Base-by-base conservation (phyloP, 1,140 invertebrate species). In the Sycophaga agraensis region DNA sequence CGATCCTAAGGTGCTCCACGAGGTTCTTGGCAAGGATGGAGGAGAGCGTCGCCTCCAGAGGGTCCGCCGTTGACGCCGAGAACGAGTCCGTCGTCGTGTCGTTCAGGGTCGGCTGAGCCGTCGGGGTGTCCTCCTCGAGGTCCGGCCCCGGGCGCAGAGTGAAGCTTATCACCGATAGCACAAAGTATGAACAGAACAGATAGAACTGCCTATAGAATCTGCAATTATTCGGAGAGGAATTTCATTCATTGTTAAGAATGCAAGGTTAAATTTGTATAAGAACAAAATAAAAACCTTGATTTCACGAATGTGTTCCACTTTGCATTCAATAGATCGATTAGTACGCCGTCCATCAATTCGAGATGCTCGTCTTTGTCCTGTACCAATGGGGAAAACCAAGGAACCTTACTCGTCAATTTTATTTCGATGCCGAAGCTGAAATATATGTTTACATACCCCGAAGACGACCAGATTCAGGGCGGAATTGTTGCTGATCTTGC, bases 291-390 rank as follows among this genome's bases (percentile, higher is more conserved):
- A 66, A 79, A 88, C 88, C 86, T 85, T 58, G 89, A 93, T 79
- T 96, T 96, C 1, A 96, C 93, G 81, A 97, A 99, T 0, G 95
- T 93, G 68, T 97, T 94, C 97, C 97, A 99, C 82, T 99, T 99
- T 0, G 95, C 95, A 74, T 97, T 90, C 8, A 99, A 77, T 8
- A 99, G 84, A 77, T 98, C 94, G 5, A 97, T 91, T 19, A 99
- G 81, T 53, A 97, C 87, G 1, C 97, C 97, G 75, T 99, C 96
- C 83, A 99, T 87, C 63, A 99, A 83, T 71, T 97, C 94, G 66
- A 99, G 82, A 83, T 99, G 97, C 75, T 94, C 93, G 65, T 93
- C 87, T 82, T 92, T 93, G 66, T 96, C 93, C 94, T 97, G 21
- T 7, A 12, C 64, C 49, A 79, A 80, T 56, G n/a, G n/a, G n/a